Evolutionary conservation across 2,888 invertebrate genomes (phyloP).

Genomic region (Drosophila neutralis): DNA sequence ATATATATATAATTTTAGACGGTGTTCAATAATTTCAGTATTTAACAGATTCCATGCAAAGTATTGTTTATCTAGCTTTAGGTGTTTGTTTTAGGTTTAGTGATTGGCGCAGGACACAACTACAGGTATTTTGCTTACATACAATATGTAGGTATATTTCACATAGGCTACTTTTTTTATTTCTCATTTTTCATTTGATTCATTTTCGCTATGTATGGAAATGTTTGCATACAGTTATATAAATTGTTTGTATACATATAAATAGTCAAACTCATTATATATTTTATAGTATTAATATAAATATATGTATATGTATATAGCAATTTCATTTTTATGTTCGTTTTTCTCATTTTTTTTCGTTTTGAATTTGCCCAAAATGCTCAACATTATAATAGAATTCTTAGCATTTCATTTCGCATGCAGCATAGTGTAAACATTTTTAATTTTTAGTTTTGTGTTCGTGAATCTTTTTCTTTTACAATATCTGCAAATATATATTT

Average conservation of each 20-base stretch:
- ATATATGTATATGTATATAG: slow-evolving; percentile 68
- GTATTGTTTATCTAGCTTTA: slow-evolving; percentile 36
- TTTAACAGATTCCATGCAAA: slow-evolving; percentile 48
- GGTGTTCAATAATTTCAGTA: slow-evolving; percentile 38
- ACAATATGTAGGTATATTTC: slow-evolving; percentile 53
- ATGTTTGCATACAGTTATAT: slow-evolving; percentile 60
- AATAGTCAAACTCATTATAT: slow-evolving; percentile 71
- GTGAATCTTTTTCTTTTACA: slow-evolving; percentile 33
- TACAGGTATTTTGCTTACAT: slow-evolving; percentile 66
- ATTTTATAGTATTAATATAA: slow-evolving; percentile 66
- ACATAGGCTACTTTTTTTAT: slow-evolving; percentile 51
- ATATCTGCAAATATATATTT: slow-evolving; percentile 58
- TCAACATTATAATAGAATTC: slow-evolving; percentile 69
- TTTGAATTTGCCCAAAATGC: slow-evolving; percentile 50
- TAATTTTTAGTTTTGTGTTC: slow-evolving; percentile 49
- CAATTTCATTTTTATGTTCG: slow-evolving; percentile 29
- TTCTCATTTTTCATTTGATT: slow-evolving; percentile 22
- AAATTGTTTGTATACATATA: slow-evolving; percentile 73
- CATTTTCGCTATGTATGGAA: slow-evolving; percentile 61
- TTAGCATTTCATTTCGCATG: slow-evolving; percentile 47
- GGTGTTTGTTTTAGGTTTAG: slow-evolving; percentile 37
- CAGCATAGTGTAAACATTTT: slow-evolving; percentile 60
- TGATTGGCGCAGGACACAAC: slow-evolving; percentile 74
- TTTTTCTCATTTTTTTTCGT: slow-evolving; percentile 6
- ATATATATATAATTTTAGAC: slow-evolving; percentile 20